Conservation (phyloP, 2,888 invertebrate species). For the Pecten maximus region DNA sequence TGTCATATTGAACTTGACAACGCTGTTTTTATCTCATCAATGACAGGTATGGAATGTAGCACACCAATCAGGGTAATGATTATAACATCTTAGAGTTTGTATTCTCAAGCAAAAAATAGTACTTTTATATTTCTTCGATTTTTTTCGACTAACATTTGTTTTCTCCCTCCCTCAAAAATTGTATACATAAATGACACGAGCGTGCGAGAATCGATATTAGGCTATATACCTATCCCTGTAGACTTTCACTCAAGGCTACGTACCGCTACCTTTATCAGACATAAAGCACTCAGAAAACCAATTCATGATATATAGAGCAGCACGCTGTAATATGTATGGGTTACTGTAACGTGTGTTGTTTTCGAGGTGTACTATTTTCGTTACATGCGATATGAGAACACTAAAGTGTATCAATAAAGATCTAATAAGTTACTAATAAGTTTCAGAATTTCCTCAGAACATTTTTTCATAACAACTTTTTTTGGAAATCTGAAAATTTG, state of each 20-base stretch:
- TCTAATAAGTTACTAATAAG: too few species aligned
- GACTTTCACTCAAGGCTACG: neutral
- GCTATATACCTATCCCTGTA: neutral
- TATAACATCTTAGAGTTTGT: too few species aligned
- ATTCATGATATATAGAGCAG: neutral
- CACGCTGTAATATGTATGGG: too few species aligned
- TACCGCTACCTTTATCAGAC: neutral
- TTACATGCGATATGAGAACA: too few species aligned
- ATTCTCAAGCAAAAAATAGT: too few species aligned
- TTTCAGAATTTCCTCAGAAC: too few species aligned
- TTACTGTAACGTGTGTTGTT: too few species aligned
- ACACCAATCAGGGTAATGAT: too few species aligned
- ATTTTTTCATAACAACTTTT: too few species aligned
- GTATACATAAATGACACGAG: neutral
- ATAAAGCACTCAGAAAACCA: neutral
- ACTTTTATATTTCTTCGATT: slow-evolving; percentile 3
- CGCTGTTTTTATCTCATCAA: neutral
- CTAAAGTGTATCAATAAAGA: too few species aligned
- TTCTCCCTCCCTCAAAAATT: neutral
- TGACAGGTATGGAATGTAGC: neutral
- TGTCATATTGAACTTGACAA: neutral
- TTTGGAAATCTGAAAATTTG: too few species aligned
- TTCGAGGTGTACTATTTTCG: too few species aligned
- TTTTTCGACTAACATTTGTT: neutral
- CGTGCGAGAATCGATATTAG: neutral